These are phyloP conservation scores for Morpho helenor DNA, from an alignment of 2,888 invertebrate genomes.

Conservation along the genomic window DNA sequence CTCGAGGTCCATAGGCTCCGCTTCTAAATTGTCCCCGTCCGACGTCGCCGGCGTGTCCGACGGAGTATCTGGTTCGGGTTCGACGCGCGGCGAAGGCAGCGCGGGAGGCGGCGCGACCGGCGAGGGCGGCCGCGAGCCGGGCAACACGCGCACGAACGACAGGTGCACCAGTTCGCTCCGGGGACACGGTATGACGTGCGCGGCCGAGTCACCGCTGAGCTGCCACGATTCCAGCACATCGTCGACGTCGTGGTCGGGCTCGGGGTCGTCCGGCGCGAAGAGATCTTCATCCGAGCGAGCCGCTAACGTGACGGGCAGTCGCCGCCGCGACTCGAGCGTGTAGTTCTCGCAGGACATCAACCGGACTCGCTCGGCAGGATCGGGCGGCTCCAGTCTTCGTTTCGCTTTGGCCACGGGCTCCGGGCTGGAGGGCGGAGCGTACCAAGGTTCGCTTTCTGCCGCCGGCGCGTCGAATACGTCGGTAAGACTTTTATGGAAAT, in stretches of 20 bases:
- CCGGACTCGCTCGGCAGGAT: slow-evolving; percentile 83
- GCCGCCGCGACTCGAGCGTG: slow-evolving; percentile 90
- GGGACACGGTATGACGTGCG: slow-evolving; percentile 92
- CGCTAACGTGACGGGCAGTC: slow-evolving; percentile 84
- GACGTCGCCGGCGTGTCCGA: slow-evolving; percentile 5
- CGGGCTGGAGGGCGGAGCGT: slow-evolving; percentile 53
- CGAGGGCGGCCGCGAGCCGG: slow-evolving; percentile 54
- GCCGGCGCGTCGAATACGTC: slow-evolving; percentile 90
- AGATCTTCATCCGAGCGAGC: slow-evolving; percentile 85
- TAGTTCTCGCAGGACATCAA: slow-evolving; percentile 87
- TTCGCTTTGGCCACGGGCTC: slow-evolving; percentile 52
- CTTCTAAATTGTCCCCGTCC: slow-evolving; percentile 59
- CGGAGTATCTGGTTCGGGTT: slow-evolving; percentile 20
- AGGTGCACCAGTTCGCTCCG: slow-evolving; percentile 88
- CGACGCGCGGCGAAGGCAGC: slow-evolving; percentile 31
- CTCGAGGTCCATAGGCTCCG: slow-evolving; percentile 69
- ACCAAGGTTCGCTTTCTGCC: slow-evolving; percentile 64
- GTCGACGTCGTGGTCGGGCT: slow-evolving; percentile 83
- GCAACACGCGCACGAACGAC: slow-evolving; percentile 86
- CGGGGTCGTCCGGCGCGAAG: slow-evolving; percentile 87
- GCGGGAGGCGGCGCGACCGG: slow-evolving; percentile 30
- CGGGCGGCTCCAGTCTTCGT: slow-evolving; percentile 73
- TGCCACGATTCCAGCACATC: slow-evolving; percentile 88
- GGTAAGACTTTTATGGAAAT: slow-evolving; percentile 92
- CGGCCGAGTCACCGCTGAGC: slow-evolving; percentile 76